Evolutionary conservation across 2,888 invertebrate genomes (phyloP), one percentile per base, ranked within the genome.

Genomic region (Molanna angustata): DNA sequence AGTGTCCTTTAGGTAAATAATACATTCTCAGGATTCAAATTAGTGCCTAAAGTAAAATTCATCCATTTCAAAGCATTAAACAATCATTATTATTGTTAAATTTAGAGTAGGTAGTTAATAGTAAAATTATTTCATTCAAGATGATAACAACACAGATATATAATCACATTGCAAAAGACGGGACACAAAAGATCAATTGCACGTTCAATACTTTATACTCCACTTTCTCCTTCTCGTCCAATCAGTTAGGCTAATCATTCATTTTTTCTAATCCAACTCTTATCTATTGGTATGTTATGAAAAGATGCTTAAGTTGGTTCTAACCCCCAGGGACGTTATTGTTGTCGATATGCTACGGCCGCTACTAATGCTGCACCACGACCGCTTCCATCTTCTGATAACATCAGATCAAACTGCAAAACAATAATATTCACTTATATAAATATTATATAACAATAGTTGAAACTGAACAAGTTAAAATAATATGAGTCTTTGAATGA

Each of bases 331-430:
- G 40, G 51, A 35, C 31, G 57, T 61, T 61, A 59, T 58, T 60
- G 67, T 65, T 83, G 81, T 64, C 85, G 80, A 62, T 85, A 83
- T 39, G 91, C 91, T 31, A 95, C 94, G 7, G 96, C 95, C n/a
- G 95, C 95, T 11, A 96, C 94, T 48, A 96, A 74, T 54, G 96
- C 96, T 46, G 96, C 96, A 20, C 96, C 96, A 64, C 94, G 85
- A n/a, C 96, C 96, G 65, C 94, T 94, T 45, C 96, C 96, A 69
- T 96, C 96, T 69, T 95, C 94, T 1, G 94, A 94, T 51, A 96
- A 74, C 94, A 94, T 94, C 63, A 97, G 77, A 70, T 92, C 88
- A 69, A 94, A 95, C 84, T 92, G 80, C 7, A 82, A 80, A 37
- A 64, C 60, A 60, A 57, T n/a, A n/a, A n/a, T n/a, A n/a, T n/a